phyloP scores from a whole-genome alignment of 2,797 vertebrate species.

The Notamacropus eugenii region DNA sequence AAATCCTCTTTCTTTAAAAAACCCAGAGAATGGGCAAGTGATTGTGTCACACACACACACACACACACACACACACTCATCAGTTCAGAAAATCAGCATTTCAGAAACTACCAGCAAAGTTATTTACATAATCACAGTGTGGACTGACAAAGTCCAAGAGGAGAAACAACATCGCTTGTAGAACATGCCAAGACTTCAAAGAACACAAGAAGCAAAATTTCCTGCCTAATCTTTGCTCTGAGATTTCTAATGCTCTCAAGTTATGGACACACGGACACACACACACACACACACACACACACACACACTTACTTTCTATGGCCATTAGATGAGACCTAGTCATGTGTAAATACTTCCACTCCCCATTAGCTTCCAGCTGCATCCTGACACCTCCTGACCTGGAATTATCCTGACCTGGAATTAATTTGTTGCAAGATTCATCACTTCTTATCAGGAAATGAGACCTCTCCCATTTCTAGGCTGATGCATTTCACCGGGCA shows the following conservation, averaged over 20 bases:
- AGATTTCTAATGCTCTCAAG: background rate
- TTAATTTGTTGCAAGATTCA: background rate
- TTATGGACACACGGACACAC: background rate
- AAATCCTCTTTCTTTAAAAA: slow-evolving; percentile 54
- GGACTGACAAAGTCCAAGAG: background rate
- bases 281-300: background rate
- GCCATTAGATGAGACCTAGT: background rate
- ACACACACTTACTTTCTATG: slow-evolving; percentile 43
- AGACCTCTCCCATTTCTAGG: background rate
- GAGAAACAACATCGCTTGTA: background rate
- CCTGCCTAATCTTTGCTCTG: slow-evolving; percentile 12
- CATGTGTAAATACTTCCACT: background rate
- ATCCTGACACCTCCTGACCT: background rate
- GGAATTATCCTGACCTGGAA: background rate
- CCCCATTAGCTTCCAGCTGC: background rate
- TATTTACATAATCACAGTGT: slow-evolving; percentile 15
- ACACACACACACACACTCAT: background rate
- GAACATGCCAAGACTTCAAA: background rate
- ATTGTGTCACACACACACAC: background rate
- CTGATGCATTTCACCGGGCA: background rate
- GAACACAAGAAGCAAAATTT: background rate
- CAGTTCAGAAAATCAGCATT: background rate
- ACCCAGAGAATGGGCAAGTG: background rate
- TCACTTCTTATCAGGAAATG: slow-evolving; percentile 9
- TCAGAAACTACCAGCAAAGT: slow-evolving; percentile 20